Conservation (phyloP, 2,888 invertebrate species). For the Cheilosia pagana region DNA sequence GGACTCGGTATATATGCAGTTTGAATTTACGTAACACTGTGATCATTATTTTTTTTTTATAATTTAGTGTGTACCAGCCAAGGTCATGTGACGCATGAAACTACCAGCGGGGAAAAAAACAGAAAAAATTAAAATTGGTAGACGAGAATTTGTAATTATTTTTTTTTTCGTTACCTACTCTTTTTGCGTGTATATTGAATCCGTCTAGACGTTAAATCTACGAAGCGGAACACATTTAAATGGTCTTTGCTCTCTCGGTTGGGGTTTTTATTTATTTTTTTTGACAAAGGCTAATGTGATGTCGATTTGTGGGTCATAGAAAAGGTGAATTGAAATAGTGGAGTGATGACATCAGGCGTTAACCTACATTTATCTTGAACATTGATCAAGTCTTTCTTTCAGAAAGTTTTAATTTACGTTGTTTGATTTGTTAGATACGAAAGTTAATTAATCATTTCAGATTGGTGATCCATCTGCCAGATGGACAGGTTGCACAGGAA, state of each 20-base stretch:
- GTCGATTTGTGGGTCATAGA: slow-evolving; percentile 32
- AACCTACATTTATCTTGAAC: slow-evolving; percentile 4
- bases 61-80: slow-evolving; percentile 15
- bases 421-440: too few relatives aligned
- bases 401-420: too few relatives aligned
- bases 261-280: slow-evolving; percentile 5
- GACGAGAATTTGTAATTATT: slow-evolving; percentile 50
- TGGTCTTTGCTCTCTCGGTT: slow-evolving; percentile 45
- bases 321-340: not conserved
- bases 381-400: too few relatives aligned
- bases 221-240: slow-evolving; percentile 68
- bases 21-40: slow-evolving; percentile 27
- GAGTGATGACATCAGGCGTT: not conserved
- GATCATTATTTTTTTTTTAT: not conserved
- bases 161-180: not conserved
- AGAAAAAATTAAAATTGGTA: slow-evolving; percentile 38
- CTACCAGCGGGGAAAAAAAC: slow-evolving; percentile 29
- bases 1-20: slow-evolving; percentile 15
- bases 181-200: slow-evolving; percentile 50
- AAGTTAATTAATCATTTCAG: too few relatives aligned
- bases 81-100: slow-evolving; percentile 70
- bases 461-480: too few relatives aligned
- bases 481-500: too few relatives aligned
- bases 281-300: slow-evolving; percentile 38
- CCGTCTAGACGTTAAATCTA: slow-evolving; percentile 61